Evolutionary conservation across 2,797 vertebrate genomes (phyloP), one percentile per base, ranked within the genome.

Genomic region (Mallotus villosus): DNA sequence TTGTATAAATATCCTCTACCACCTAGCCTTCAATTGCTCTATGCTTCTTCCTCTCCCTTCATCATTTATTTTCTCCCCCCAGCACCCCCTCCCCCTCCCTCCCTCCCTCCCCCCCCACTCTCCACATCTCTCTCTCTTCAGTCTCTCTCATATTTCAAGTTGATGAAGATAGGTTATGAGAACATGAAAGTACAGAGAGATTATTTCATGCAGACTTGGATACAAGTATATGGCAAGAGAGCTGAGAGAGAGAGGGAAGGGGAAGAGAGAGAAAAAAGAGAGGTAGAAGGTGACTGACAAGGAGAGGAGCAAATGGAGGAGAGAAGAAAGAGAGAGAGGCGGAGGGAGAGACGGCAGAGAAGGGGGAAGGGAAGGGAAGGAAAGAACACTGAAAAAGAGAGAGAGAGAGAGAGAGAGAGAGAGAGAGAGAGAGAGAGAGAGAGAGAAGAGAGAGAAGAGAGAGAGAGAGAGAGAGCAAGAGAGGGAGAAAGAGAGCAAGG

Each of bases 231-330:
- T 51, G 75, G 78, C 37, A 74, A 59, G 57, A 81, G 63, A 78
- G 46, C 57, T 46, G 59, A 67, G 66, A 64, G 66, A 64, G 66
- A 70, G 22, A 72, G 41, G 67, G 58, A 5, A 67, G 70, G 70
- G 57, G 57, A 55, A 74, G 68, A 29, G 72, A 83, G 74, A 88
- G n/a, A 51, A 57, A 59, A 59, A 21, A 57, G 37, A 34, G 63
- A 37, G 5, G 37, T 65, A 62, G 76, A 84, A 82, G 84, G 81
- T 88, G 86, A 88, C 78, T 83, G 90, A 88, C 84, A 86, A 82
- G 80, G 80, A 83, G 79, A 84, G 71, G 37, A 32, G 29, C 51
- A 57, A 49, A 61, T 66, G 68, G 59, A 58, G 55, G 49, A 59
- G 67, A 63, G 29, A 32, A 68, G 69, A 68, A n/a, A 22, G 49